Evolutionary conservation across 1,140 invertebrate species (phyloP), one percentile per base, ranked within the genome.

Genomic region (Zaprionus tsacasi): DNA sequence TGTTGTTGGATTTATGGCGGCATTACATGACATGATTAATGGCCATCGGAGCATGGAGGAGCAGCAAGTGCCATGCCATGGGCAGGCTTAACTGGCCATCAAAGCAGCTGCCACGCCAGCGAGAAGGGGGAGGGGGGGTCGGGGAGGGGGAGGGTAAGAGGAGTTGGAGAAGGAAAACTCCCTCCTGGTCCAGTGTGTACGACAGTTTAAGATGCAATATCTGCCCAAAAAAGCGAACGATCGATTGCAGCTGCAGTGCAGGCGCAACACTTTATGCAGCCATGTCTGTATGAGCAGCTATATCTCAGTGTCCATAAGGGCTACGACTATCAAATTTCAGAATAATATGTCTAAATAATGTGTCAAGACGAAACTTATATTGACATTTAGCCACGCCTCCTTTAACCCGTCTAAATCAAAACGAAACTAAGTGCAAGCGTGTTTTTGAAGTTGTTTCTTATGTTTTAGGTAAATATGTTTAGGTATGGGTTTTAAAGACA

Each of bases 1-100:
- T 87, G 83, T 87, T 87, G 83, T 88, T 87, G 83, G 83, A 87
- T 87, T 87, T 87, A 87, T 87, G 83, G 83, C 83, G 83, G 83
- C 83, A 87, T 87, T 87, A 87, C 83, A 87, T 83, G 83, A 87
- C 83, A 88, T 87, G 83, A 87, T 87, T 87, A 87, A 87, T 87
- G 83, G 83, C 77, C 50, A 21, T 54, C 27, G 30, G 6, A 13
- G 15, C 27, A n/a, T 8, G 12, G 54, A 15, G 2, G 30, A 13
- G 33, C 33, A 48, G 60, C 13, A 43, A 55, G 25, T 25, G 54
- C 54, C 35, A 40, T 54, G 58, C 40, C 52, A 30, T 6, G 27
- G 27, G 27, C 27, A 60, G 59, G 35, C 58, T 74, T 74, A 74
- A 74, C 66, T 70, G 66, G 38, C 71, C 73, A 72, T 76, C 73